Evolutionary conservation across 2,888 invertebrate genomes (phyloP).

Genomic region (Lymantria monacha): DNA sequence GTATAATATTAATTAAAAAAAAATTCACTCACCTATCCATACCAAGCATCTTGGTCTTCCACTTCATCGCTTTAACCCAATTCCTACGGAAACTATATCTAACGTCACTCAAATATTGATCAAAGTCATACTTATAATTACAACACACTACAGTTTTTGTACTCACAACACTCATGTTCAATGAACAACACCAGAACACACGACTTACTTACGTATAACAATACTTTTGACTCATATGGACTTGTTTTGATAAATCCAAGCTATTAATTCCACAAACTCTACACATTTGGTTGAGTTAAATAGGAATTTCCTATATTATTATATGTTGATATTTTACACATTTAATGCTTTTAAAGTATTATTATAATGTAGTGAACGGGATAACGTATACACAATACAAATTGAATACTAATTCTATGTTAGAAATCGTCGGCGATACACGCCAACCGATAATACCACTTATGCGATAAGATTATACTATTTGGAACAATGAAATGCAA

Average conservation of each 20-base stretch:
- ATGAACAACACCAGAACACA: conserved; percentile 4
- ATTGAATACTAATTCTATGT: conserved; percentile 7
- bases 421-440: conserved; percentile 21
- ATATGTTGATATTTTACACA: neutral
- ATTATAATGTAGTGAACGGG: neutral
- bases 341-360: too few species aligned
- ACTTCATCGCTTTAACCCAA: conserved; percentile 59
- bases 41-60: conserved; percentile 47
- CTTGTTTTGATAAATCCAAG: too few species aligned
- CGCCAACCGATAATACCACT: conserved; percentile 30
- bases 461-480: conserved; percentile 58
- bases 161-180: conserved; percentile 16
- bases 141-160: conserved; percentile 50
- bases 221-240: neutral
- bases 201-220: neutral
- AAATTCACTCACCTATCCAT: conserved; percentile 59
- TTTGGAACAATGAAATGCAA: conserved; percentile 62
- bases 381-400: neutral
- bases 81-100: conserved; percentile 50
- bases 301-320: neutral
- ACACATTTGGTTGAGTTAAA: too few species aligned
- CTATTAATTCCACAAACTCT: too few species aligned
- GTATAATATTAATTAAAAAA: too few species aligned
- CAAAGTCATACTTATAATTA: conserved; percentile 39
- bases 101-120: conserved; percentile 44